Conservation (phyloP, 2,888 invertebrate genomes). For the Pheosia gnoma region DNA sequence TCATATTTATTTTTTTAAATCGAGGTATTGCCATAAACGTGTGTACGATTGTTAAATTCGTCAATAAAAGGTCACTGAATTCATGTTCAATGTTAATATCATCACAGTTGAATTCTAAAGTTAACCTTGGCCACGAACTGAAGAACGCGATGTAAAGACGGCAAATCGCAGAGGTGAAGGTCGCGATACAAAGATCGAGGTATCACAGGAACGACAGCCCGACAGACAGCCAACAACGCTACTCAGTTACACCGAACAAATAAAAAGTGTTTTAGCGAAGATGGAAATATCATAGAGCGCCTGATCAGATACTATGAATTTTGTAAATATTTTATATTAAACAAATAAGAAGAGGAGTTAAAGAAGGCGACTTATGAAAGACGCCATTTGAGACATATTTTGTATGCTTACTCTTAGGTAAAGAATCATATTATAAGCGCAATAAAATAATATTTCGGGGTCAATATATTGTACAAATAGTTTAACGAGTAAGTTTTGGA, state of each 20-base stretch:
- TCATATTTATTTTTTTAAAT: too few species aligned
- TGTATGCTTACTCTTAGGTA: too few species aligned
- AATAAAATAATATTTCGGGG: too few species aligned
- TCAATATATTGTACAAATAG: too few species aligned
- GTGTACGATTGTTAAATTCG: too few species aligned
- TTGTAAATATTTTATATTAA: too few species aligned
- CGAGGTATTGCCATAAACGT: too few species aligned
- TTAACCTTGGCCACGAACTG: slow-evolving; percentile 15
- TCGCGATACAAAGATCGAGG: slow-evolving; percentile 54
- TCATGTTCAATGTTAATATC: neutral
- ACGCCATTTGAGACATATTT: too few species aligned
- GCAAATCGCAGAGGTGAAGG: slow-evolving; percentile 60
- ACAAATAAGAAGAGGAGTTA: too few species aligned
- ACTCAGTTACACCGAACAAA: slow-evolving; percentile 70
- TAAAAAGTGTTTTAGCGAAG: slow-evolving; percentile 58
- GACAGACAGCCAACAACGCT: slow-evolving; percentile 59
- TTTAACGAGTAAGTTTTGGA: too few species aligned
- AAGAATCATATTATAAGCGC: too few species aligned
- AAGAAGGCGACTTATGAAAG: too few species aligned
- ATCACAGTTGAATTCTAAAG: slow-evolving; percentile 6
- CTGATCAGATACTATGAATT: slow-evolving; percentile 9
- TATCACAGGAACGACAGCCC: slow-evolving; percentile 34
- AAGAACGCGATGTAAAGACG: neutral
- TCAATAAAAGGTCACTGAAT: neutral
- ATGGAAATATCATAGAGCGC: slow-evolving; percentile 52